Evolutionary conservation across 2,113 vertebrate genomes (phyloP).

Genomic region (Tyto alba): DNA sequence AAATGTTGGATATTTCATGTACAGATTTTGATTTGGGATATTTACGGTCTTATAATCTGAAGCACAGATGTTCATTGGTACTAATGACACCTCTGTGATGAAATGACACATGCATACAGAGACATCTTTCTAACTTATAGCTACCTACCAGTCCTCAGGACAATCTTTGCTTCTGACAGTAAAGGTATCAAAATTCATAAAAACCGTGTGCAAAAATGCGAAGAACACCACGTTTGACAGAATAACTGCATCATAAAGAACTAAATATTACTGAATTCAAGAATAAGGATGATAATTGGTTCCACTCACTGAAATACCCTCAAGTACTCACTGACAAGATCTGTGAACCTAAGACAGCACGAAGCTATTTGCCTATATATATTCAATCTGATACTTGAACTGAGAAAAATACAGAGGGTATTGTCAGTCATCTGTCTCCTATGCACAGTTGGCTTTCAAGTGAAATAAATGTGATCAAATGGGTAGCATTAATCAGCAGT

Average conservation of each 20-base stretch:
- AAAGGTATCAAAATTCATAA: neutral
- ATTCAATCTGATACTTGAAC: neutral
- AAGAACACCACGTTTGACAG: neutral
- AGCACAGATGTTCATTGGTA: neutral
- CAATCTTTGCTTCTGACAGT: neutral
- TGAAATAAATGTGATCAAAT: neutral
- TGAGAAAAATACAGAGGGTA: neutral
- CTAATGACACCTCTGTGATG: neutral
- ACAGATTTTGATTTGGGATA: neutral
- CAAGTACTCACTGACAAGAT: neutral
- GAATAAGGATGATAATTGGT: neutral
- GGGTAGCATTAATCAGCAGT: neutral
- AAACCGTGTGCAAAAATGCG: neutral
- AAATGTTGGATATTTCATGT: neutral
- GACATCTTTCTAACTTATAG: neutral
- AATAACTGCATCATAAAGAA: neutral
- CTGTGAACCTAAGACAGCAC: neutral
- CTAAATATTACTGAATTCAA: neutral
- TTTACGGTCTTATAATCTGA: neutral
- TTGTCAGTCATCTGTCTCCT: slow-evolving; percentile 3
- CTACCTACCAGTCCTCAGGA: neutral
- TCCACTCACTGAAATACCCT: neutral
- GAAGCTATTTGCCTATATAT: neutral
- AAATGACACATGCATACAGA: neutral
- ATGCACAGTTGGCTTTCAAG: neutral